phyloP scores from a whole-genome alignment of 2,888 invertebrate genomes.

The Nemotelus nigrinus region DNA sequence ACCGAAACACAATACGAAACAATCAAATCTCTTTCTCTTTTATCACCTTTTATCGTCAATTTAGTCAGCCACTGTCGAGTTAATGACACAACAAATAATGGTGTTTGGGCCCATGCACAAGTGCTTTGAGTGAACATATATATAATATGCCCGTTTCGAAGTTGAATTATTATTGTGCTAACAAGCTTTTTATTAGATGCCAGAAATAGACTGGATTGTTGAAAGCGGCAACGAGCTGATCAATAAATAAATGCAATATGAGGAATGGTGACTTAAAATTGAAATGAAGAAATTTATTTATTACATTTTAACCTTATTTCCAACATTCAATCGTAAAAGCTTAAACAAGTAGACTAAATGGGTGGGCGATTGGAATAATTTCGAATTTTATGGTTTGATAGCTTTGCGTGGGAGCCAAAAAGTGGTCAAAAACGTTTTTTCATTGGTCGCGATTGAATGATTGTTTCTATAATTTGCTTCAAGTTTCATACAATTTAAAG shows the following conservation, averaged over 20 bases:
- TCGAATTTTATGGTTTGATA: too few relatives aligned
- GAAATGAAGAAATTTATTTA: neutral
- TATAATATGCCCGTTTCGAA: neutral
- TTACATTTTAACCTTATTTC: too few relatives aligned
- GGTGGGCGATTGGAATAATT: too few relatives aligned
- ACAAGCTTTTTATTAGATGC: constrained; percentile 23
- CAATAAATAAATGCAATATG: constrained; percentile 5
- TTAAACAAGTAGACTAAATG: too few relatives aligned
- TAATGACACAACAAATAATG: constrained; percentile 17
- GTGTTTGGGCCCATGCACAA: constrained; percentile 29
- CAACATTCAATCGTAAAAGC: too few relatives aligned
- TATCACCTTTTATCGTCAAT: constrained; percentile 22
- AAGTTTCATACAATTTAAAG: too few relatives aligned
- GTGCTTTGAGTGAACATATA: neutral
- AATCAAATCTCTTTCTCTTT: constrained; percentile 7
- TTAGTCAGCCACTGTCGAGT: constrained; percentile 3
- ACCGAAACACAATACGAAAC: neutral
- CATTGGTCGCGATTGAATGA: too few relatives aligned
- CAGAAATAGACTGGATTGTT: neutral
- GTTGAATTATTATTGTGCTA: constrained; percentile 3
- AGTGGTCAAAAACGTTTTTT: too few relatives aligned
- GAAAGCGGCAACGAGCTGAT: neutral
- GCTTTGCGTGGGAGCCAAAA: too few relatives aligned
- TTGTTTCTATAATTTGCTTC: too few relatives aligned
- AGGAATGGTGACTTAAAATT: neutral